Percentiles rank a stretch among this genome's conserved stretches.
Conservation (phyloP, 2,797 vertebrate species). For the Artibeus lituratus region DNA sequence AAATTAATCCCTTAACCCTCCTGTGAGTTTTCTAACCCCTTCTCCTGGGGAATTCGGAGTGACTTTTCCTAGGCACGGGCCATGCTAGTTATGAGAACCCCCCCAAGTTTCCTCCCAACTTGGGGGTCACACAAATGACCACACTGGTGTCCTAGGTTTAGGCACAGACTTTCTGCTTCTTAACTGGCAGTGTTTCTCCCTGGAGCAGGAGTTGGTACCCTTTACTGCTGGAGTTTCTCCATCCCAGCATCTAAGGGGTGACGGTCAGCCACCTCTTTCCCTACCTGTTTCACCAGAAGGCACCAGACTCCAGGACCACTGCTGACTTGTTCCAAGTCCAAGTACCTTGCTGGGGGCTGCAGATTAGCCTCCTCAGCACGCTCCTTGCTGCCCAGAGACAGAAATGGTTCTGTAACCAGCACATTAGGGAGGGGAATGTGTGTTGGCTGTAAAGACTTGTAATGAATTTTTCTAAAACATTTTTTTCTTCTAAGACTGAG, state of each 20-base stretch:
- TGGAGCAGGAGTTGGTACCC: background rate
- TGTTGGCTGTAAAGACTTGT: background rate
- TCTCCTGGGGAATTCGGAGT: background rate
- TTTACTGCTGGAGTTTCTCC: background rate
- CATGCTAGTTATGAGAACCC: rapidly evolving
- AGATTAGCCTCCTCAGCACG: rapidly evolving
- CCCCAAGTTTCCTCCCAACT: rapidly evolving
- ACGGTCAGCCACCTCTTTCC: background rate
- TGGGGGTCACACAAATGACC: background rate
- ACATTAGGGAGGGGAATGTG: rapidly evolving
- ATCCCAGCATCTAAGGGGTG: background rate
- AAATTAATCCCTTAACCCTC: background rate
- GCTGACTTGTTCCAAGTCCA: background rate
- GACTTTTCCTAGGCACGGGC: background rate
- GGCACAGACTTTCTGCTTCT: background rate
- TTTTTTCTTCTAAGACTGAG: background rate
- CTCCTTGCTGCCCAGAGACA: background rate
- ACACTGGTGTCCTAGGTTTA: too few relatives aligned
- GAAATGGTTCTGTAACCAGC: background rate
- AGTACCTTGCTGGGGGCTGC: background rate
- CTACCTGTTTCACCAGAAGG: background rate
- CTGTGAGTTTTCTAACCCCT: background rate
- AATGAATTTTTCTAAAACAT: background rate
- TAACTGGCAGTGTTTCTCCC: background rate
- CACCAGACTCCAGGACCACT: background rate